Conservation (phyloP, 2,888 invertebrate species). For the Trichogramma evanescens region DNA sequence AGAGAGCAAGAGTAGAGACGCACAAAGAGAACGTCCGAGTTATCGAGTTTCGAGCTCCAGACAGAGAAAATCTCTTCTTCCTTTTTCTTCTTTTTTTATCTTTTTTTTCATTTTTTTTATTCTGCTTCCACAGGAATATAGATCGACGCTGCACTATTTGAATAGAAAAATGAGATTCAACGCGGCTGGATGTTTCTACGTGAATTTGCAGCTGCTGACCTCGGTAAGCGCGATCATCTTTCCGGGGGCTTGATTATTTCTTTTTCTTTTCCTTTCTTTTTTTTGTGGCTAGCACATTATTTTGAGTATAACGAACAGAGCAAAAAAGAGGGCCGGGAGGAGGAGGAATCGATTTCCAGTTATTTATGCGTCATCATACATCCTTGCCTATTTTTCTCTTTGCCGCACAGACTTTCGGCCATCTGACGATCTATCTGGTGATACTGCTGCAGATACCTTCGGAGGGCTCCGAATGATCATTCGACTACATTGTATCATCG, state of each 20-base stretch:
- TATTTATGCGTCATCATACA: no score
- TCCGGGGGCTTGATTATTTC: no score
- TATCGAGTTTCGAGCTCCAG: no score
- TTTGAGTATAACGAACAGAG: no score
- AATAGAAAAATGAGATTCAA: constrained; percentile 37
- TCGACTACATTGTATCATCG: no score
- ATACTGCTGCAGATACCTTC: constrained; percentile 38
- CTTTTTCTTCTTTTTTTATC: neutral
- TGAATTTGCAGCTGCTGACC: constrained; percentile 35
- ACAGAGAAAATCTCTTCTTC: neutral
- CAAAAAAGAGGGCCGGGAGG: neutral
- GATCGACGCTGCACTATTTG: constrained; percentile 33
- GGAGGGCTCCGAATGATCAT: no score
- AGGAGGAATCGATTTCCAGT: no score
- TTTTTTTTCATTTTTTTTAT: neutral
- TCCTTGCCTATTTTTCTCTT: neutral
- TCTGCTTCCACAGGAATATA: constrained; percentile 14
- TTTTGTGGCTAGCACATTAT: no score
- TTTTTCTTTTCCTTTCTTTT: no score
- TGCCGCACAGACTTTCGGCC: constrained; percentile 32
- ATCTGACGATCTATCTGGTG: constrained; percentile 38
- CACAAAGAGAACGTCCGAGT: no score
- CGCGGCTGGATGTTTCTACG: constrained; percentile 39
- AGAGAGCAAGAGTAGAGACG: no score
- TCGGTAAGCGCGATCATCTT: constrained; percentile 31